Evolutionary conservation across 2,888 invertebrate species (phyloP).

Genomic region (Rhingia rostrata): DNA sequence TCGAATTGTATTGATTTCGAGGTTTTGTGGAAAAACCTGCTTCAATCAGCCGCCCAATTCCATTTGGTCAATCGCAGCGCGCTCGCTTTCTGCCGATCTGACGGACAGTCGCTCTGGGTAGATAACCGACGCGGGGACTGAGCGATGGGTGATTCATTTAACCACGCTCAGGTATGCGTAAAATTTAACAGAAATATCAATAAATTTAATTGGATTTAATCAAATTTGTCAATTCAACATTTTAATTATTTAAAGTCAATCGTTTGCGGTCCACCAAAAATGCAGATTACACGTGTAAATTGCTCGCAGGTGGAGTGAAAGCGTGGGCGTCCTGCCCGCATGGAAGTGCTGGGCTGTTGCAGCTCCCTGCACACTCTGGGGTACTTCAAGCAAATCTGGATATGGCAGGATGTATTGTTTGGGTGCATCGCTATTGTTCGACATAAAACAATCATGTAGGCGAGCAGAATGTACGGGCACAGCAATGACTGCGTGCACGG

Average conservation of each 20-base stretch:
- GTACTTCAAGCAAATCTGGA: conserved; percentile 37
- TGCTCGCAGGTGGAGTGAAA: conserved; percentile 67
- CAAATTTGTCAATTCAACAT: conserved; percentile 80
- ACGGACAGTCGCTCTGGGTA: conserved; percentile 15
- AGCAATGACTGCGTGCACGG: conserved; percentile 2
- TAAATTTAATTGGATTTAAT: conserved; percentile 80
- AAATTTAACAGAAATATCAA: conserved; percentile 76
- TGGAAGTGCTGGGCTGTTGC: neutral
- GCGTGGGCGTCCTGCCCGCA: neutral
- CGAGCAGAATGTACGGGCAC: conserved; percentile 17
- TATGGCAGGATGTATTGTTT: conserved; percentile 52
- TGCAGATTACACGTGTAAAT: conserved; percentile 76
- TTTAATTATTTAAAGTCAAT: conserved; percentile 80
- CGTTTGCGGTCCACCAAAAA: conserved; percentile 77
- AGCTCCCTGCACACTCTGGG: neutral
- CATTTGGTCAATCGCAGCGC: conserved; percentile 2
- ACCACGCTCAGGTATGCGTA: conserved; percentile 75
- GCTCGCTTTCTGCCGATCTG: too few species aligned
- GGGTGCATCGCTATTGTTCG: conserved; percentile 40
- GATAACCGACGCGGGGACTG: conserved; percentile 25
- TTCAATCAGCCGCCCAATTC: conserved; percentile 48
- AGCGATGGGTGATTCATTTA: conserved; percentile 60
- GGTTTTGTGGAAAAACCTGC: conserved; percentile 19
- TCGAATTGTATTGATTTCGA: conserved; percentile 55
- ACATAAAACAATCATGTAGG: conserved; percentile 23